These are phyloP conservation scores for Scaptomyza parva DNA, from an alignment of 2,888 invertebrate genomes.

Conservation along the genomic window DNA sequence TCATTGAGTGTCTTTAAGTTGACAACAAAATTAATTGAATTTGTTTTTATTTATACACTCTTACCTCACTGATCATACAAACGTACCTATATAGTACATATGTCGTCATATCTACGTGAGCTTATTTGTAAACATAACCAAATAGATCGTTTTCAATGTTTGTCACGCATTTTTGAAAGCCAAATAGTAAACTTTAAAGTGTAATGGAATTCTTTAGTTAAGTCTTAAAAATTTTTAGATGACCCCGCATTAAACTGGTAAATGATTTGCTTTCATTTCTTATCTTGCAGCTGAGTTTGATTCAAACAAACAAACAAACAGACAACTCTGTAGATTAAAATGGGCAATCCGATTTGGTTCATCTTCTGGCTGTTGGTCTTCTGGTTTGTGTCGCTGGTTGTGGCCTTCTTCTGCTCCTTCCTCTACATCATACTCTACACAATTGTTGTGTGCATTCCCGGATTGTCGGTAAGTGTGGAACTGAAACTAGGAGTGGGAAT, in stretches of 20 bases:
- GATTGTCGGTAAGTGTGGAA: constrained; percentile 89
- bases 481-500: too few species aligned
- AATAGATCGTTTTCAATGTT: constrained; percentile 46
- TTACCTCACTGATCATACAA: constrained; percentile 26
- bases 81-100: constrained; percentile 14
- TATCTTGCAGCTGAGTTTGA: constrained; percentile 53
- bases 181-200: constrained; percentile 53
- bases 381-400: constrained; percentile 88
- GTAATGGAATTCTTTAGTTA: neutral
- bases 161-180: constrained; percentile 56
- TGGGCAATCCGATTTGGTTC: constrained; percentile 89
- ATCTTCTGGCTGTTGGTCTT: constrained; percentile 90
- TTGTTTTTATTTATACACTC: neutral
- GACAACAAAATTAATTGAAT: constrained; percentile 1
- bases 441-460: constrained; percentile 89
- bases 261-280: constrained; percentile 34
- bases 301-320: constrained; percentile 19
- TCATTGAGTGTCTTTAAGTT: neutral
- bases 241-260: constrained; percentile 7
- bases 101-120: constrained; percentile 38
- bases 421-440: constrained; percentile 89
- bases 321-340: constrained; percentile 39
- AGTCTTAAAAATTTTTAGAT: neutral
- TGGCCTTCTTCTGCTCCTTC: constrained; percentile 89
- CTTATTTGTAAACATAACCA: constrained; percentile 36